Evolutionary conservation across 2,888 invertebrate genomes (phyloP), one percentile per base, ranked within the genome.

Genomic region (Campaea margaritaria): DNA sequence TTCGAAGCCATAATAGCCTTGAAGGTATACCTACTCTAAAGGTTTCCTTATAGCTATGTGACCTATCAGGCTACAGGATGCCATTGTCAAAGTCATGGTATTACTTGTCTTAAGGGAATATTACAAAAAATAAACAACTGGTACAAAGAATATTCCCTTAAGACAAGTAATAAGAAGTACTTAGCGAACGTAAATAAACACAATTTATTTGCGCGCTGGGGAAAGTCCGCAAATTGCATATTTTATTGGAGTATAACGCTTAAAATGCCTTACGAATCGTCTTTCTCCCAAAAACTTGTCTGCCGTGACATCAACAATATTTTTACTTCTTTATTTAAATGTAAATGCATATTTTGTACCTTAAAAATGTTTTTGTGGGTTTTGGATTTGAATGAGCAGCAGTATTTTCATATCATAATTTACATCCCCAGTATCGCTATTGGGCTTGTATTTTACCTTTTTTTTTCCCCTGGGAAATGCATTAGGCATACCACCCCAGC

Each of bases 11-110:
- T 9, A 12, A 15, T 13, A 36, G 44, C 59, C 59, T 59, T 59
- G 49, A 53, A 28, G 21, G 21, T 27, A 28, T n/a, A n/a, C 28
- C 49, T 39, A 41, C 16, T 44, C n/a, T 31, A 34, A 59, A 54
- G 53, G 59, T 59, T 59, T 59, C 54, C 53, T 31, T 44, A 15
- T 60, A 46, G 38, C 50, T 45, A 55, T 55, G 50, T 36, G 41
- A 36, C 4, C 4, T n/a, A 5, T 48, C 34, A 21, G 55, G n/a
- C 21, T 21, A 54, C 36, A 41, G 55, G 46, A 51, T 46, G 55
- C 45, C 55, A 55, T 50, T 45, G 59, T 50, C 54, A 59, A 50
- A 34, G 54, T 13, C 44, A 34, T 36, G 11, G 21, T 10, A 1
- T 31, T 7, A 36, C 1, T n/a, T n/a, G n/a, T n/a, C n/a, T n/a